Evolutionary conservation across 2,797 vertebrate species (phyloP), one percentile per base, ranked within the genome.

Genomic region (Xiphorhynchus erythropygius): DNA sequence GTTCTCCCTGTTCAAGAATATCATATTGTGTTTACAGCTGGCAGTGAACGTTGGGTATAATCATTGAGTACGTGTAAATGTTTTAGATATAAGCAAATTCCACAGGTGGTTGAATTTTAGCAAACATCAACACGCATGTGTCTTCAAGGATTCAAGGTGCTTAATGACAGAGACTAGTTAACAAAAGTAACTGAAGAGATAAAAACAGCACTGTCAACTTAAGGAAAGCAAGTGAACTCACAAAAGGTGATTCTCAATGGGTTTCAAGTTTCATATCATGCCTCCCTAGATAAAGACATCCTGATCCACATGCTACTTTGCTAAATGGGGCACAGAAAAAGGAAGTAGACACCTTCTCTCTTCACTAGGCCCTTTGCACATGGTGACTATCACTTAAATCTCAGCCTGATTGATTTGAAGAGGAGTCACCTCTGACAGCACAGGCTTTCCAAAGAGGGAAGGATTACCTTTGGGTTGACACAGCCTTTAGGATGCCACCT

Each of bases 91-190:
- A 92, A 94, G 46, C 35, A 94, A 93, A 93, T 92, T 83, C 67
- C 70, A 91, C 35, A 87, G 93, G 89, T 89, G 80, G 67, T 18
- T 85, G 89, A 96, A 96, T 96, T 95, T 83, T 90, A 96, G 69
- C 82, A 93, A 96, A 90, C 77, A 89, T 55, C 65, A 50, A 57
- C 73, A 47, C n/a, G 28, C 9, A 22, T 0, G 0, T 4, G 0
- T 37, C 35, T 88, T 64, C 44, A 52, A 83, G 33, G 32, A 56
- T 53, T 74, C 25, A n/a, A 42, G 30, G 19, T 50, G 64, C 32
- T 46, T 90, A 49, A 37, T 67, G 35, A 33, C 50, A 79, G 47
- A 19, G 17, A 53, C 24, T 57, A 41, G 33, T 63, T 84, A 84
- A 63, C 13, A 67, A 42, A 55, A 55, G 64, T 41, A 73, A 24